Evolutionary conservation across 2,113 vertebrate genomes (phyloP), one percentile per base, ranked within the genome.

Genomic region (Phainopepla nitens): DNA sequence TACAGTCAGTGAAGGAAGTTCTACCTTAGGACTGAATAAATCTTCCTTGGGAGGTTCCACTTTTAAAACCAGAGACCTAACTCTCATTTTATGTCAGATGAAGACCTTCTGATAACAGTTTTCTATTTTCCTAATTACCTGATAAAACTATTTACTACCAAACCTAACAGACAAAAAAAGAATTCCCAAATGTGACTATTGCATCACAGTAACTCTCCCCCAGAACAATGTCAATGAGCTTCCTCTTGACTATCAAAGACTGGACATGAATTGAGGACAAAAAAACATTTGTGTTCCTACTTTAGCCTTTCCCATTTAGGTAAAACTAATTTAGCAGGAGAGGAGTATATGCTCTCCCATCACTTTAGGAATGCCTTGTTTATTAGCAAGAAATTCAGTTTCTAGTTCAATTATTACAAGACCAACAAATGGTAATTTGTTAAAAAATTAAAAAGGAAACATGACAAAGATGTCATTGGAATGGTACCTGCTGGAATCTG

Each of bases 401-500:
- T 72, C 50, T 69, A 90, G n/a, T 4, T 29, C 25, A 50, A 11
- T 33, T 15, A 83, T 44, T 60, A 70, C 5, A 31, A 71, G 33
- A 81, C 12, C 23, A 80, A 70, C 16, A 79, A 42, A 87, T 20
- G 22, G 57, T 35, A 86, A 75, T 49, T 17, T 39, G 39, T 39
- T 39, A 39, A 10, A 39, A 16, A 70, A 82, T 9, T 36, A 39
- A 66, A 86, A 95, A 60, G 57, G 21, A 80, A 80, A 82, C 10
- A 21, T 17, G 36, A 65, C 0, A 0, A 50, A 80, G 21, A 16
- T 10, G n/a, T 53, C 24, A 16, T 2, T 57, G 31, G 57, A 70
- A 42, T 1, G 8, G 12, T 95, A 99, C 99, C 98, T 99, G 99
- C 87, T 99, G 99, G 97, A 99, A 99, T 81, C 99, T 96, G 90